A percentile compares a stretch with the other conserved stretches of the same genome.
Evolutionary conservation across 2,888 invertebrate species (phyloP).

Genomic region (Scrobipalpa atriplicella): DNA sequence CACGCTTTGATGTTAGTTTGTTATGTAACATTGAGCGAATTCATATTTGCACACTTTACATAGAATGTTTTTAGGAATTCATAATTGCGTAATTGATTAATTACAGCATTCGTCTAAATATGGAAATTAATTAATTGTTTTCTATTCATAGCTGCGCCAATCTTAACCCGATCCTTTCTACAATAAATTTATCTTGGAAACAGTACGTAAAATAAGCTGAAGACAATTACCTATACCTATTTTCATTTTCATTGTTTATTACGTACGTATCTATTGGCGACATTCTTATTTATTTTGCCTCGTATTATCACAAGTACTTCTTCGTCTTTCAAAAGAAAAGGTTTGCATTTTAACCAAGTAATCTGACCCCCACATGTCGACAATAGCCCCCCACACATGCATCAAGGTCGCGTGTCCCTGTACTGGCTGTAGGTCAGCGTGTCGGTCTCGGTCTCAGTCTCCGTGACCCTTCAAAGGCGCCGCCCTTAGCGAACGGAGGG

Average conservation of each 20-base stretch:
- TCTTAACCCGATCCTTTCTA: background rate
- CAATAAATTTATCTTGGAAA: too few relatives aligned
- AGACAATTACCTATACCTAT: too few relatives aligned
- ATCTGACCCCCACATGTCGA: background rate
- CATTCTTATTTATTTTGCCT: too few relatives aligned
- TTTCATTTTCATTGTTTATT: too few relatives aligned
- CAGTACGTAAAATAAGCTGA: too few relatives aligned
- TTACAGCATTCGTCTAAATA: constrained; percentile 2
- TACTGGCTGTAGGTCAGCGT: background rate
- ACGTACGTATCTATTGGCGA: too few relatives aligned
- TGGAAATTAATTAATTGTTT: background rate
- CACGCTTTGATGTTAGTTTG: constrained; percentile 21
- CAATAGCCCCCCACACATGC: background rate
- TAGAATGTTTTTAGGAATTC: background rate
- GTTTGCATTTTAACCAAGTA: background rate
- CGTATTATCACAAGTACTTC: too few relatives aligned
- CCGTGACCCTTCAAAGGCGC: background rate
- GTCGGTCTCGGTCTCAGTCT: background rate
- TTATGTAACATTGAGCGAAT: constrained; percentile 6
- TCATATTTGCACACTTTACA: background rate
- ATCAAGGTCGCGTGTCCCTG: constrained; percentile 3
- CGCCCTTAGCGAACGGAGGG: background rate
- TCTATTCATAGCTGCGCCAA: background rate
- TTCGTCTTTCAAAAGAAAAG: too few relatives aligned
- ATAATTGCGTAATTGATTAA: background rate